These are phyloP conservation scores for Ectemnius cavifrons DNA, from an alignment of 2,888 invertebrate species.

Conservation along the genomic window DNA sequence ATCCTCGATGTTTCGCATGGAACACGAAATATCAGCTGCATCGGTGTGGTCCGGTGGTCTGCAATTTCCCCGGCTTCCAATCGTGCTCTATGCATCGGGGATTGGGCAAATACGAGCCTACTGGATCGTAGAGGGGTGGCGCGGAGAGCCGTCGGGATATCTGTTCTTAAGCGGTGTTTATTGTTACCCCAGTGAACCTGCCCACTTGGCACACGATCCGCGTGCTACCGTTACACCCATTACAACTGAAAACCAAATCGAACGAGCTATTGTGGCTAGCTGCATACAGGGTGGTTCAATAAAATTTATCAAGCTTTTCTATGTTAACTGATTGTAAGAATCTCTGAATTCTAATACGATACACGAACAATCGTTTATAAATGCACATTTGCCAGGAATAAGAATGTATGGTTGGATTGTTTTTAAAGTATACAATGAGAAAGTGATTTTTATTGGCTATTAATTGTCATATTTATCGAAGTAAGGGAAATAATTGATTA, in stretches of 20 bases:
- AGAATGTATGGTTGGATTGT: no score
- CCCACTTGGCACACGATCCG: not conserved
- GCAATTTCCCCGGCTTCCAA: constrained; percentile 35
- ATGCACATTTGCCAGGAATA: no score
- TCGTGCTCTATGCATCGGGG: constrained; percentile 23
- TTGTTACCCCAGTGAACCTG: not conserved
- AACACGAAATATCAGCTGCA: constrained; percentile 27
- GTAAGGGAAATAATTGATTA: no score
- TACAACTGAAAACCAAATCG: not conserved
- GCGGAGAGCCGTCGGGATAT: constrained; percentile 8
- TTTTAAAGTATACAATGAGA: no score
- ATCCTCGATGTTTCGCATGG: constrained; percentile 28
- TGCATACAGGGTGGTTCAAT: no score
- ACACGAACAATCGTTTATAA: no score
- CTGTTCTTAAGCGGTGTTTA: constrained; percentile 2
- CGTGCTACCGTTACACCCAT: not conserved
- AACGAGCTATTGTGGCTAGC: no score
- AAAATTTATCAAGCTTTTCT: no score
- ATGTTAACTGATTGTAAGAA: no score
- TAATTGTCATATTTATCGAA: no score
- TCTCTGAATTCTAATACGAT: no score
- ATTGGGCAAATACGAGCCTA: constrained; percentile 43
- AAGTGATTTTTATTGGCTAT: no score
- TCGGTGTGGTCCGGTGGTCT: constrained; percentile 11
- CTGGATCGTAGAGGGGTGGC: constrained; percentile 39